Evolutionary conservation across 2,797 vertebrate genomes (phyloP).

Genomic region (Hyperoplus immaculatus): DNA sequence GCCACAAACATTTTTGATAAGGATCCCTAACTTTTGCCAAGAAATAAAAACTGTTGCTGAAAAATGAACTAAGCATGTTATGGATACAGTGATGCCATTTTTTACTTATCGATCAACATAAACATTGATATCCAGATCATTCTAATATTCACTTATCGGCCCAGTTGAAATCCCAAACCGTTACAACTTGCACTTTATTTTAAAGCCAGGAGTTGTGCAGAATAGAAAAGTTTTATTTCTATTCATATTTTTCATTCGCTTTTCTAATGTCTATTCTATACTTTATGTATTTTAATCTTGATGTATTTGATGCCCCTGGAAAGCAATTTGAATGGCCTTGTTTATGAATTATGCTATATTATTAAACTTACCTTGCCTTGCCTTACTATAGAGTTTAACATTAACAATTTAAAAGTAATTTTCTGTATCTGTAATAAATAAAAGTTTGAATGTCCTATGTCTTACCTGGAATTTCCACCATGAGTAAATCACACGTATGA

Average conservation of each 20-base stretch:
- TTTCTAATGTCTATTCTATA: no score
- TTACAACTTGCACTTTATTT: not conserved
- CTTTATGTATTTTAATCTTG: no score
- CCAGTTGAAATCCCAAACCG: not conserved
- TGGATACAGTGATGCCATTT: not conserved
- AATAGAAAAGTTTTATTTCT: not conserved
- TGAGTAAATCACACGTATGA: slow-evolving; percentile 19
- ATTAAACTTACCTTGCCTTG: no score
- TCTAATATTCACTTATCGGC: not conserved
- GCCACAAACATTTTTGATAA: not conserved
- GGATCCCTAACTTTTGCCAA: not conserved
- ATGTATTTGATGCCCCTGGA: no score
- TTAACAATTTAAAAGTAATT: not conserved
- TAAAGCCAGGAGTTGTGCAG: not conserved
- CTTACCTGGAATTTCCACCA: not conserved
- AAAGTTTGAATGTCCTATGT: slow-evolving; percentile 6
- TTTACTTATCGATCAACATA: not conserved
- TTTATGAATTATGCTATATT: no score
- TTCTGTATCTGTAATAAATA: not conserved
- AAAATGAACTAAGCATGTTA: not conserved
- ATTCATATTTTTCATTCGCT: no score
- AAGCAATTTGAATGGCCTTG: no score
- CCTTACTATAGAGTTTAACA: not conserved
- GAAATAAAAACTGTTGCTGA: not conserved
- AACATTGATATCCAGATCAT: not conserved